phyloP scores from a whole-genome alignment of 2,888 invertebrate genomes.

The Andrena hattorfiana region DNA sequence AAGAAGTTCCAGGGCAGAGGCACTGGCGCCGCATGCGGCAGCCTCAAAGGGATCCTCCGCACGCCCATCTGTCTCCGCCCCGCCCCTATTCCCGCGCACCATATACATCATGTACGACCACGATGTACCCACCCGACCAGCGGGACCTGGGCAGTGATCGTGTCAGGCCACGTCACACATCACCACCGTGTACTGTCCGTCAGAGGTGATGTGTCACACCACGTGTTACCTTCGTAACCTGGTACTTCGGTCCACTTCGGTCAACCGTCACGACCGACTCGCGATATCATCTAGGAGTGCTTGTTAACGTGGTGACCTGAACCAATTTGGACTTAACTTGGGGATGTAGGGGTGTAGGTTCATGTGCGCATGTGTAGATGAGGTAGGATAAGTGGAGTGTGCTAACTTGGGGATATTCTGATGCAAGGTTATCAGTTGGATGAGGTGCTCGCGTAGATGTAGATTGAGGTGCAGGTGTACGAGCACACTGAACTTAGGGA shows the following conservation, averaged over 20 bases:
- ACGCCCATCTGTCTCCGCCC: constrained; percentile 85
- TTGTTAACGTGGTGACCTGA: not conserved
- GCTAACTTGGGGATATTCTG: not conserved
- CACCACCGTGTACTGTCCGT: constrained; percentile 57
- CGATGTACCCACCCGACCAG: constrained; percentile 76
- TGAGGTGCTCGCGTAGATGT: too few relatives aligned
- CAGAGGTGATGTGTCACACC: constrained; percentile 46
- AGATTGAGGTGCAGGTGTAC: too few relatives aligned
- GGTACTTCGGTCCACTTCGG: not conserved
- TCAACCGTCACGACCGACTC: not conserved
- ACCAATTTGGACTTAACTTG: not conserved
- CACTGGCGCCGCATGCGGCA: constrained; percentile 85
- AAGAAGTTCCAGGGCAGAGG: constrained; percentile 76
- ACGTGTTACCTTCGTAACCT: constrained; percentile 50
- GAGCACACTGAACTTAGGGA: not conserved
- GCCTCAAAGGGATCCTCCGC: constrained; percentile 84
- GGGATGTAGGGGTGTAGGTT: not conserved
- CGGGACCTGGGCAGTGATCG: constrained; percentile 75
- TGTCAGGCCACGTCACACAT: constrained; percentile 79
- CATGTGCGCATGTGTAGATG: not conserved
- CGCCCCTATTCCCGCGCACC: constrained; percentile 84
- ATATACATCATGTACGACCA: constrained; percentile 82
- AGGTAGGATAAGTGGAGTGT: not conserved
- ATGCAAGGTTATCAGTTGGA: not conserved
- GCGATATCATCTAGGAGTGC: not conserved